phyloP scores from a whole-genome alignment of 1,140 invertebrate species.

The Trichonephila clavata region DNA sequence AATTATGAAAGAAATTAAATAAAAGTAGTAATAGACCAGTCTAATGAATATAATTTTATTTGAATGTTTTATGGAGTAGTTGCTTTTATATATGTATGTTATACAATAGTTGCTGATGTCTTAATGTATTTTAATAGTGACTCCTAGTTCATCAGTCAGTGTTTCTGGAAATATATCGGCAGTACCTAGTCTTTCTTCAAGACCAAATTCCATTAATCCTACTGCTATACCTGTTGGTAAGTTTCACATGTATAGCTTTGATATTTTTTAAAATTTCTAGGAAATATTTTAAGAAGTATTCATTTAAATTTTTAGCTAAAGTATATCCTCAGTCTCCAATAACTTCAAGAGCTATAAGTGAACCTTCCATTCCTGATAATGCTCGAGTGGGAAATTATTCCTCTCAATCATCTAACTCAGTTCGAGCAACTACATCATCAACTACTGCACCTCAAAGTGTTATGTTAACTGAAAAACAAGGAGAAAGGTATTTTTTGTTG shows the following conservation, averaged over 20 bases:
- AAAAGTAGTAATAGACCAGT: too few species aligned
- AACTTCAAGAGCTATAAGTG: slow-evolving; percentile 44
- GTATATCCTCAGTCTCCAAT: slow-evolving; percentile 73
- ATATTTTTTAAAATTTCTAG: too few species aligned
- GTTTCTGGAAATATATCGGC: slow-evolving; percentile 43
- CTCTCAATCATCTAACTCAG: slow-evolving; percentile 25
- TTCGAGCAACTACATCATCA: slow-evolving; percentile 28
- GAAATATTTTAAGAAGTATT: not conserved
- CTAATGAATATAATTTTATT: too few species aligned
- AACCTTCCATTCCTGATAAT: slow-evolving; percentile 37
- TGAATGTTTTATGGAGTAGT: too few species aligned
- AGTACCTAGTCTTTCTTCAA: slow-evolving; percentile 40
- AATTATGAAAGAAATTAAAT: too few species aligned
- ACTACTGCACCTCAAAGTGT: slow-evolving; percentile 2
- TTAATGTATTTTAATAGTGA: slow-evolving; percentile 1
- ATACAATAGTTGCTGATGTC: too few species aligned
- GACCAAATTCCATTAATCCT: slow-evolving; percentile 4
- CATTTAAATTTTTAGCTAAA: slow-evolving; percentile 58
- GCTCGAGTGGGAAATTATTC: slow-evolving; percentile 18
- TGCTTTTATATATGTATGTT: too few species aligned
- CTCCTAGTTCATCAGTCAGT: slow-evolving; percentile 49
- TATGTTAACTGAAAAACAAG: slow-evolving; percentile 63
- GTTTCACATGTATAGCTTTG: not conserved
- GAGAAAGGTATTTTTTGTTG: slow-evolving; percentile 45
- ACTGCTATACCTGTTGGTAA: slow-evolving; percentile 73